Base-by-base conservation (phyloP, 1,140 invertebrate genomes). In the Platorchestia sp. region DNA sequence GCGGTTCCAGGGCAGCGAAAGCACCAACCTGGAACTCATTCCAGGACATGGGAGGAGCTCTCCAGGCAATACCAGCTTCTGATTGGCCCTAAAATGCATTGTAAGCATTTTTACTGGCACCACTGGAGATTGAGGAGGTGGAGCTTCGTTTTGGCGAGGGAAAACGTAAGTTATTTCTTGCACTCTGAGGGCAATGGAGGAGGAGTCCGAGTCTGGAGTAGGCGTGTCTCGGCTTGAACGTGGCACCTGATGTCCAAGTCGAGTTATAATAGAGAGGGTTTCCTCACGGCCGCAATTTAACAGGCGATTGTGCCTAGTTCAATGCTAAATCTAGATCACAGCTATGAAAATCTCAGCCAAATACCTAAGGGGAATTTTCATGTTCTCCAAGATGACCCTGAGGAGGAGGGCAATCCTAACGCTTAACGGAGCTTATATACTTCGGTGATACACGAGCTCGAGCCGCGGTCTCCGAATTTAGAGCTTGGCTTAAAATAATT, bases 221-320 rank as follows among this genome's bases (percentile, higher is more conserved):
- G 10, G 87, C 10, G 87, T 6, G 0, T 42, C 36, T 87, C 41
- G 5, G 91, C 91, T 47, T 93, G 91, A 93, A 93, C 91, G 87
- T 44, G 10, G 91, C 91, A 93, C 91, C 45, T 93, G 91, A 93
- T 44, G 91, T 93, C 45, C 36, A 7, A 93, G 91, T 93, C 91
- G 36, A 45, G 41, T 47, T 45, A 93, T 93, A 93, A 93, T 93
- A 93, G 91, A 45, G 43, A 93, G 45, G 41, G 87, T 42, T 43
- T 42, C 87, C 44, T 90, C 87, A 45, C 87, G 44, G 91, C 91
- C 91, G 91, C 91, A 93, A 93, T 93, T 93, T 93, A 93, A 93
- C 91, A 93, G 45, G 19, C 91, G 91, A 93, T 93, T 93, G 91
- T 93, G 91, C 91, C 19, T 40, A 47, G 91, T 93, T 93, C 91